Evolutionary conservation across 2,888 invertebrate genomes (phyloP).

Genomic region (Drosophila macrospina): DNA sequence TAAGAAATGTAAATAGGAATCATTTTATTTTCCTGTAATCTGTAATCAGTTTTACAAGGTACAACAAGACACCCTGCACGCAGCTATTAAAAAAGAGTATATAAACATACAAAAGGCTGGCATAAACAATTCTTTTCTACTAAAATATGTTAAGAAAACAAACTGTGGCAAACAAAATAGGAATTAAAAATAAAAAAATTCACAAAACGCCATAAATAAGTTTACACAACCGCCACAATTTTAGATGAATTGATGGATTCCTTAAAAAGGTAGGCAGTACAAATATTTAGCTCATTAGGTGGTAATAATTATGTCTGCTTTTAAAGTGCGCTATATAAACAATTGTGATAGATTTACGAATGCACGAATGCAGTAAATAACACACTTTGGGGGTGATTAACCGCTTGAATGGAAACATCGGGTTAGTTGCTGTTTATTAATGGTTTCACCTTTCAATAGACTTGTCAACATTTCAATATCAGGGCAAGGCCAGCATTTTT

Average conservation of each 20-base stretch:
- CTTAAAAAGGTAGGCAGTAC: constrained; percentile 6
- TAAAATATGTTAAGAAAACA: constrained; percentile 1
- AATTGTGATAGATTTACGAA: constrained; percentile 42
- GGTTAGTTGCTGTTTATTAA: constrained; percentile 8
- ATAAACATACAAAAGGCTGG: neutral
- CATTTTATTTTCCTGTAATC: neutral
- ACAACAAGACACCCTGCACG: neutral
- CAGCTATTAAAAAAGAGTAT: neutral
- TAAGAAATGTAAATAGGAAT: too few relatives aligned
- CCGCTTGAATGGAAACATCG: constrained; percentile 16
- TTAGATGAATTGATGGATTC: constrained; percentile 27
- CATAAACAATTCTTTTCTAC: constrained; percentile 37
- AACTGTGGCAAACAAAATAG: constrained; percentile 17
- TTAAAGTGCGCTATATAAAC: constrained; percentile 29
- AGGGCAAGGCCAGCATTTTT: constrained; percentile 36
- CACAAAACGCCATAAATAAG: constrained; percentile 25
- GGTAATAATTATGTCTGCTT: constrained; percentile 50
- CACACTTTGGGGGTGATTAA: constrained; percentile 23
- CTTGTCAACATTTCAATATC: constrained; percentile 50
- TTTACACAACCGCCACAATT: constrained; percentile 12
- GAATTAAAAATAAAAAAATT: constrained; percentile 6
- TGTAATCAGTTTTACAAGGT: too few relatives aligned
- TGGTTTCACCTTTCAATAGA: constrained; percentile 32
- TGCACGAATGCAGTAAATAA: constrained; percentile 22
- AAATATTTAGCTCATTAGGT: constrained; percentile 32